Conservation (phyloP, 2,113 vertebrate genomes). For the Podiceps cristatus region DNA sequence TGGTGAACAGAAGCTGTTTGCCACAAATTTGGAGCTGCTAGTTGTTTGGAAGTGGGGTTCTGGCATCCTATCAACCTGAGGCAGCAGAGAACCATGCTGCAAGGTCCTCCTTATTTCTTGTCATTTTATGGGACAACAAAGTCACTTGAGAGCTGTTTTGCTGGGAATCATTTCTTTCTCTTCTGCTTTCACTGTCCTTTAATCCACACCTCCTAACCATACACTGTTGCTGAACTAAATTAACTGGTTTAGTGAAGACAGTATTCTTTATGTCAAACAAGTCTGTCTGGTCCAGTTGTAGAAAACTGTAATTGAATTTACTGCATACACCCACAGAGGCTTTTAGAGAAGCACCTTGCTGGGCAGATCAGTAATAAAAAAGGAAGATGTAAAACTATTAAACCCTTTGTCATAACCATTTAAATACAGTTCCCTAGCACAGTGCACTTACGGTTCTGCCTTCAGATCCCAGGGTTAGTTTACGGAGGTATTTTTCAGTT, state of each 20-base stretch:
- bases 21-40: not conserved
- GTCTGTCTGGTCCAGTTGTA: conserved; percentile 55
- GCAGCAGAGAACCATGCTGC: not conserved
- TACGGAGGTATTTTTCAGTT: not conserved
- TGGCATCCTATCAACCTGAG: not conserved
- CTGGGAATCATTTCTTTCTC: conserved; percentile 18
- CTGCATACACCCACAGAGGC: conserved; percentile 54
- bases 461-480: not conserved
- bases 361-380: conserved; percentile 60
- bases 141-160: not conserved
- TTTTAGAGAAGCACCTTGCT: conserved; percentile 35
- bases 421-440: not conserved
- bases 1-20: not conserved
- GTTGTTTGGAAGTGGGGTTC: not conserved
- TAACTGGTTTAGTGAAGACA: conserved; percentile 59
- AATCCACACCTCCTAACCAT: conserved; percentile 12
- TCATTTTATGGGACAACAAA: not conserved
- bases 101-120: not conserved
- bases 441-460: not conserved
- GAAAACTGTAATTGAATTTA: conserved; percentile 71
- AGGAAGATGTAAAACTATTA: conserved; percentile 52
- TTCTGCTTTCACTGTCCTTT: not conserved
- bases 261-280: conserved; percentile 61
- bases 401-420: conserved; percentile 41
- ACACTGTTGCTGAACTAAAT: conserved; percentile 52